phyloP scores from a whole-genome alignment of 2,113 vertebrate species.

The Pteruthius melanotis region DNA sequence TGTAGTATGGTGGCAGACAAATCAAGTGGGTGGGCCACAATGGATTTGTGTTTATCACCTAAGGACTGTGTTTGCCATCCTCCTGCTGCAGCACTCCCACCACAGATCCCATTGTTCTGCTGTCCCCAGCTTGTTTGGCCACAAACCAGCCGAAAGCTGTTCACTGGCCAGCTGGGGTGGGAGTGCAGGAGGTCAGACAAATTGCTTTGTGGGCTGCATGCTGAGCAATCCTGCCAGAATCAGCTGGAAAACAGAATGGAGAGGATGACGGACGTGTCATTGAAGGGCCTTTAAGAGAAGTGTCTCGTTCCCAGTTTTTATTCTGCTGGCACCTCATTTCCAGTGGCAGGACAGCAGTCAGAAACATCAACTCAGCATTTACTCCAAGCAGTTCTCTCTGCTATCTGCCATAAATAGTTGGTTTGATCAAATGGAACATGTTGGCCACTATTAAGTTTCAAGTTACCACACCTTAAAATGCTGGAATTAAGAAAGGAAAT shows the following conservation, averaged over 20 bases:
- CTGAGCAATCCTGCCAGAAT: neutral
- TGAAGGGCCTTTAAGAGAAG: neutral
- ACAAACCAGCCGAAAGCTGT: neutral
- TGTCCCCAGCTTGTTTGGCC: neutral
- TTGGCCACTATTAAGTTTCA: neutral
- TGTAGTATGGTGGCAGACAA: neutral
- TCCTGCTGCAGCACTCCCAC: neutral
- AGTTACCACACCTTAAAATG: neutral
- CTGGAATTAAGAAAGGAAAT: neutral
- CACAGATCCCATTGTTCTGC: neutral
- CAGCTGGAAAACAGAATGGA: neutral
- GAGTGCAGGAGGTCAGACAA: neutral
- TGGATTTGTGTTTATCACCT: neutral
- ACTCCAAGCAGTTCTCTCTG: neutral
- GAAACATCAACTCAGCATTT: neutral
- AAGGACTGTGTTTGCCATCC: neutral
- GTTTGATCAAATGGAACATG: neutral
- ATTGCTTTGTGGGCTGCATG: neutral
- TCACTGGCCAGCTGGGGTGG: neutral
- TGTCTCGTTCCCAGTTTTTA: neutral
- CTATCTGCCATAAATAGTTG: neutral
- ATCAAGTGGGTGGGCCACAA: neutral
- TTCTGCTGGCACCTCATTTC: accelerated
- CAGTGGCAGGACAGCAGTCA: neutral
- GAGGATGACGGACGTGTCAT: neutral